Conservation (phyloP, 2,797 vertebrate genomes). For the Lepidocolaptes lacrymiger region DNA sequence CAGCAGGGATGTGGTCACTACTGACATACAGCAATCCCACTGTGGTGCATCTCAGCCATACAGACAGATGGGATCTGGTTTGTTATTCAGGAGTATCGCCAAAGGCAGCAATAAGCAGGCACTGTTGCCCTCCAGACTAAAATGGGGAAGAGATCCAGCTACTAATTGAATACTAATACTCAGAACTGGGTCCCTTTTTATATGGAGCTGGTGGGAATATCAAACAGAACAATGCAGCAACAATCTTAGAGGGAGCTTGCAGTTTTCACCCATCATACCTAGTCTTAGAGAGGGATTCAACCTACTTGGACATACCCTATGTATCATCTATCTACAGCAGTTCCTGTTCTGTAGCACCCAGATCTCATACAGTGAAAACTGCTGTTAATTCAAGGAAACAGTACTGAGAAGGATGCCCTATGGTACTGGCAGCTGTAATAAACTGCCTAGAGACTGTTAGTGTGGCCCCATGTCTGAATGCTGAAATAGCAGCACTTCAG, state of each 20-base stretch:
- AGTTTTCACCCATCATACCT: not conserved
- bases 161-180: accelerated
- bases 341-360: not conserved
- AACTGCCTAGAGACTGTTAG: not conserved
- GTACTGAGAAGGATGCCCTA: not conserved
- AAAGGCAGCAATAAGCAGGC: not conserved
- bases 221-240: not conserved
- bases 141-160: not conserved
- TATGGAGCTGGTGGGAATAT: not conserved
- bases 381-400: not conserved
- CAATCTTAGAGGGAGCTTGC: not conserved
- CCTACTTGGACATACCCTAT: not conserved
- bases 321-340: not conserved
- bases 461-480: not conserved
- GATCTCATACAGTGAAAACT: not conserved
- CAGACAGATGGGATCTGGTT: not conserved
- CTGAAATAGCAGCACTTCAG: not conserved
- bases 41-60: not conserved
- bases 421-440: not conserved
- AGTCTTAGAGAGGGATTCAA: not conserved
- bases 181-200: not conserved
- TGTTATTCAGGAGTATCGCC: not conserved
- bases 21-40: not conserved
- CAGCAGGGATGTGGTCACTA: not conserved
- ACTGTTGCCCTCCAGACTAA: not conserved